A percentile compares a stretch with the other conserved stretches of the same genome.
Conservation (phyloP, 2,113 vertebrate species). For the Sinocyclocheilus anshuiensis region DNA sequence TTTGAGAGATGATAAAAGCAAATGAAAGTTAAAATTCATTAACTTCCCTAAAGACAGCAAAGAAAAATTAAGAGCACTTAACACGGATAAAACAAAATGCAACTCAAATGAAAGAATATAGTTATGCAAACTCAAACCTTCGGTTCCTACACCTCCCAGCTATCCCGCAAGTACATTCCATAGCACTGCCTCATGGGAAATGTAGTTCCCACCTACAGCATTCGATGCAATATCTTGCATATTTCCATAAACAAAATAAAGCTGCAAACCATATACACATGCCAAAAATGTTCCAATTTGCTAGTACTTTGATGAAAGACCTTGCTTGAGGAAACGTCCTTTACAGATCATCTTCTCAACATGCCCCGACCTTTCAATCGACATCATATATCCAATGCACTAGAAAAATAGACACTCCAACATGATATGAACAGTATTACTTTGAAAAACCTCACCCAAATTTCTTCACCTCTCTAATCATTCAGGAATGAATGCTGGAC, state of each 20-base stretch:
- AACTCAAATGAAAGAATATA: not conserved
- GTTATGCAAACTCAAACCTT: constrained; percentile 8
- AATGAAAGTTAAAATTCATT: constrained; percentile 36
- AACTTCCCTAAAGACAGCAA: constrained; percentile 56
- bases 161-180: constrained; percentile 25
- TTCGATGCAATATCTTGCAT: constrained; percentile 12
- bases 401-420: constrained; percentile 74
- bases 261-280: constrained; percentile 46
- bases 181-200: constrained; percentile 19
- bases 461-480: constrained; percentile 41
- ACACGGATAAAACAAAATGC: constrained; percentile 45
- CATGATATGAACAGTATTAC: constrained; percentile 63
- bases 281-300: constrained; percentile 53
- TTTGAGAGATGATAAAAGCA: constrained; percentile 64
- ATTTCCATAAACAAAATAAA: constrained; percentile 46
- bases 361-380: constrained; percentile 40
- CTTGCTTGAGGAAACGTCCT: constrained; percentile 66
- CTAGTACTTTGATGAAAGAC: constrained; percentile 76
- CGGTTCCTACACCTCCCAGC: constrained; percentile 2
- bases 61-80: constrained; percentile 82
- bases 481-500: constrained; percentile 67
- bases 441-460: constrained; percentile 56
- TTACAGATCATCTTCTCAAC: constrained; percentile 47
- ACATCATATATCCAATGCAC: constrained; percentile 50
- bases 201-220: constrained; percentile 21